A percentile compares a stretch with the other conserved stretches of the same genome.
These are phyloP conservation scores for Seira sanloemensis DNA, from an alignment of 2,888 invertebrate genomes.

Conservation along the genomic window DNA sequence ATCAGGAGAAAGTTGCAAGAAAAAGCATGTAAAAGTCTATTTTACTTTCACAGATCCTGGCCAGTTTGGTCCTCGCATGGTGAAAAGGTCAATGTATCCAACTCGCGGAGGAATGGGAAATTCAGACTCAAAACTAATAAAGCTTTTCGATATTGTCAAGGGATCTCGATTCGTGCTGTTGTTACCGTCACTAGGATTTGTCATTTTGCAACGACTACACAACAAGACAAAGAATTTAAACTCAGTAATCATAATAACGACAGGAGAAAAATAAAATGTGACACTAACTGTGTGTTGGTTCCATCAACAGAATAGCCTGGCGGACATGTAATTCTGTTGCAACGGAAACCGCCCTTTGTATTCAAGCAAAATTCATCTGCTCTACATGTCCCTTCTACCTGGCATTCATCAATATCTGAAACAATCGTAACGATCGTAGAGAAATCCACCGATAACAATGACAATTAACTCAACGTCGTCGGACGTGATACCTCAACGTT, in stretches of 20 bases:
- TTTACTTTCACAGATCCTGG: constrained; percentile 78
- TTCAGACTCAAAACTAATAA: constrained; percentile 92
- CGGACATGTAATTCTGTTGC: constrained; percentile 91
- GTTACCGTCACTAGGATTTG: constrained; percentile 39
- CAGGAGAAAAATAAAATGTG: too few relatives aligned
- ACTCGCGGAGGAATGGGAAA: constrained; percentile 81
- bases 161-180: constrained; percentile 80
- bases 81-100: constrained; percentile 87
- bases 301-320: constrained; percentile 87
- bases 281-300: constrained; percentile 86
- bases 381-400: constrained; percentile 76
- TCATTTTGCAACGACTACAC: constrained; percentile 71
- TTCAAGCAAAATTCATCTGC: constrained; percentile 90
- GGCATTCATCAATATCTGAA: constrained; percentile 87
- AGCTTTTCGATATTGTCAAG: constrained; percentile 93
- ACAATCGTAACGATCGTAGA: too few relatives aligned
- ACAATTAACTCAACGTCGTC: too few relatives aligned
- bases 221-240: neutral
- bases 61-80: constrained; percentile 89
- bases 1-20: too few relatives aligned
- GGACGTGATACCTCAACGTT: too few relatives aligned
- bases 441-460: too few relatives aligned
- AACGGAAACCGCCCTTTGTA: constrained; percentile 90
- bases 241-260: neutral
- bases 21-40: neutral